Conservation (phyloP, 2,888 invertebrate species). For the Plagiodera versicolora region DNA sequence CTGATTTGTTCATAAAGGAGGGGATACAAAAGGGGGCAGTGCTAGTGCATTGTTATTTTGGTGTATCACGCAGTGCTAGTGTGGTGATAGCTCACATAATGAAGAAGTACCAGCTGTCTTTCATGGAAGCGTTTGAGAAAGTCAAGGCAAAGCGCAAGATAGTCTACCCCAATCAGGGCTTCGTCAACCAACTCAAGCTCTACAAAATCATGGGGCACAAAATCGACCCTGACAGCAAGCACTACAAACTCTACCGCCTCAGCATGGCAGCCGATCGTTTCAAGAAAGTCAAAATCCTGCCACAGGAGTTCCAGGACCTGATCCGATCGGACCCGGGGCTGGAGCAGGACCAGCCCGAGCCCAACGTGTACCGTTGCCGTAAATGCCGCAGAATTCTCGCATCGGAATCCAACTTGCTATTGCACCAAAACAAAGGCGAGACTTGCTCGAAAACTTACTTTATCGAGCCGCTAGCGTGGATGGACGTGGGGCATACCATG, state of each 20-base stretch:
- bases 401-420: conserved; percentile 74
- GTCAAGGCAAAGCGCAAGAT: conserved; percentile 73
- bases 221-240: conserved; percentile 69
- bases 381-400: conserved; percentile 83
- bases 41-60: conserved; percentile 90
- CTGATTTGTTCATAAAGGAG: conserved; percentile 76
- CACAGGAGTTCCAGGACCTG: conserved; percentile 74
- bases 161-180: conserved; percentile 80
- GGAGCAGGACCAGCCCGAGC: conserved; percentile 71
- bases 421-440: conserved; percentile 62
- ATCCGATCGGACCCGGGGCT: conserved; percentile 80
- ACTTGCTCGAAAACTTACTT: conserved; percentile 77
- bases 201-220: conserved; percentile 77
- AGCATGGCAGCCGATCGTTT: conserved; percentile 81
- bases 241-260: conserved; percentile 74
- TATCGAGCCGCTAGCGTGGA: conserved; percentile 89
- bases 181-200: conserved; percentile 75
- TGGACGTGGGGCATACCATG: conserved; percentile 64
- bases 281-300: conserved; percentile 80
- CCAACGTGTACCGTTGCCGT: conserved; percentile 80
- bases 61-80: conserved; percentile 87
- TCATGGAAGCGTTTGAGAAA: conserved; percentile 68
- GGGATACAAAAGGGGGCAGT: conserved; percentile 64
- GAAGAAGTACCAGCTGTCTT: conserved; percentile 77
- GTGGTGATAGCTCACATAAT: conserved; percentile 85